These are phyloP conservation scores for chimpanzee (Pan troglodytes) DNA, from an alignment of 2,113 vertebrate species.

Conservation along the genomic window NHGRI_mPanTro3-v2.1_pri NC_072404.2:44036001-44036500, in stretches of 20 bases:
- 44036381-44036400: background rate
- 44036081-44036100: background rate
- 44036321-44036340: background rate
- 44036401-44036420: background rate
- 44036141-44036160: background rate
- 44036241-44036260: background rate
- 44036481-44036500: background rate
- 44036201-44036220: background rate
- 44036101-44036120: background rate
- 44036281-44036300: background rate
- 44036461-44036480: background rate
- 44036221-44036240: background rate
- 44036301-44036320: background rate
- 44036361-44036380: background rate
- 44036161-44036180: accelerated
- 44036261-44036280: background rate
- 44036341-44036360: background rate
- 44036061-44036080: background rate
- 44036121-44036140: background rate
- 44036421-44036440: background rate
- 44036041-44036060: background rate
- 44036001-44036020: background rate
- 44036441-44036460: background rate
- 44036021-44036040: background rate
- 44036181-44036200: background rate